Percentiles rank a stretch among this genome's conserved stretches.
Evolutionary conservation across 2,888 invertebrate species (phyloP).

Genomic region (Epirrita christyi): DNA sequence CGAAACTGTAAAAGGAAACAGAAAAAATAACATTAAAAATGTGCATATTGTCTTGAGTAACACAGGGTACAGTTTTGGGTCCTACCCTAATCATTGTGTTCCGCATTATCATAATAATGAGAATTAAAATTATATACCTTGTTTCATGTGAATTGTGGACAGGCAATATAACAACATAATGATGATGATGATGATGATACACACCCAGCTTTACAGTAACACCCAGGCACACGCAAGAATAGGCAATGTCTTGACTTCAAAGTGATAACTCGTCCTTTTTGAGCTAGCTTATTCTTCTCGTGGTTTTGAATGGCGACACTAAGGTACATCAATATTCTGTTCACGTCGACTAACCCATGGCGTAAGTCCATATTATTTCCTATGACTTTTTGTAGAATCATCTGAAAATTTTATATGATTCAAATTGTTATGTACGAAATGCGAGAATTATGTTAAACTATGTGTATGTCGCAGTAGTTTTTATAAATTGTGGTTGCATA

Average conservation of each 20-base stretch:
- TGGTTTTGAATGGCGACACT: conserved; percentile 34
- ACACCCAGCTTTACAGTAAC: conserved; percentile 60
- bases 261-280: conserved; percentile 26
- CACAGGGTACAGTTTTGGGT: not conserved
- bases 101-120: no score
- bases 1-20: conserved; percentile 50
- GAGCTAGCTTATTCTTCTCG: not conserved
- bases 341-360: conserved; percentile 48
- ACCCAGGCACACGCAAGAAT: conserved; percentile 50
- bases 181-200: conserved; percentile 7
- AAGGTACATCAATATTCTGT: conserved; percentile 45
- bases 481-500: no score
- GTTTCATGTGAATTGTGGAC: no score
- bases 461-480: no score
- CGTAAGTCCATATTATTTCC: conserved; percentile 44
- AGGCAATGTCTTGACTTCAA: conserved; percentile 52
- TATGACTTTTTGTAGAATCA: conserved; percentile 52
- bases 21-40: not conserved
- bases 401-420: conserved; percentile 37
- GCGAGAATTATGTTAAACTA: no score
- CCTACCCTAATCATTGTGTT: not conserved
- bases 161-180: not conserved
- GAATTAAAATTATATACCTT: no score
- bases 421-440: no score
- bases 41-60: not conserved